Evolutionary conservation across 2,113 vertebrate genomes (phyloP), one percentile per base, ranked within the genome.

Genomic region (Myrmecophaga tridactyla): DNA sequence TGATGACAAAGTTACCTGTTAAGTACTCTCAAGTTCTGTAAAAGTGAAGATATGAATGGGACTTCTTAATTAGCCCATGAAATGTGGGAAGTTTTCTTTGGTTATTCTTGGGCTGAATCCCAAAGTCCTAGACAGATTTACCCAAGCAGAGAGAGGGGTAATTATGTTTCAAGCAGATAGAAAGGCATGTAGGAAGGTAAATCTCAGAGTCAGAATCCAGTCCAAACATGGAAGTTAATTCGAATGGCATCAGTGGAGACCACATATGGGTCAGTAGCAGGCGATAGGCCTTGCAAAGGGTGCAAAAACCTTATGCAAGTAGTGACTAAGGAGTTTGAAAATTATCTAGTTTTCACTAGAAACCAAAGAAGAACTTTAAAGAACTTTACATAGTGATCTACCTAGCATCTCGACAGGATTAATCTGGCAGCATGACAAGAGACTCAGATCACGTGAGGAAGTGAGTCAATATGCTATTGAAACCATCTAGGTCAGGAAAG

Each of bases 271-370:
- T 6, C 3, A 81, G 21, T 12, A 56, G 15, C 15, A 46, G 6
- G 8, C 78, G 34, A 82, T 9, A 20, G 27, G 62, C 27, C 2
- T 27, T 34, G 20, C 34, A 53, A 62, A 51, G 43, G 18, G 78
- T 1, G 0, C 13, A 41, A 2, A 4, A 84, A 7, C 2, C 7
- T 67, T 82, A 7, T 63, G 27, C 7, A n/a, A 0, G 17, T 48
- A 90, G 67, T 48, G 36, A 78, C 51, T 53, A 53, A 43, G 4
- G 56, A 12, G 4, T 9, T 51, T 92, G 27, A 86, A 86, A 53
- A 36, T 82, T 83, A 82, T n/a, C 43, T 56, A 41, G 12, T n/a
- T n/a, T n/a, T n/a, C n/a, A n/a, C 20, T 43, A 51, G 63, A 94
- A 73, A 31, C 7, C 11, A 92, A 21, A 86, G 18, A 43, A 75